Evolutionary conservation across 2,888 invertebrate genomes (phyloP).

Genomic region (Plagodis pulveraria): DNA sequence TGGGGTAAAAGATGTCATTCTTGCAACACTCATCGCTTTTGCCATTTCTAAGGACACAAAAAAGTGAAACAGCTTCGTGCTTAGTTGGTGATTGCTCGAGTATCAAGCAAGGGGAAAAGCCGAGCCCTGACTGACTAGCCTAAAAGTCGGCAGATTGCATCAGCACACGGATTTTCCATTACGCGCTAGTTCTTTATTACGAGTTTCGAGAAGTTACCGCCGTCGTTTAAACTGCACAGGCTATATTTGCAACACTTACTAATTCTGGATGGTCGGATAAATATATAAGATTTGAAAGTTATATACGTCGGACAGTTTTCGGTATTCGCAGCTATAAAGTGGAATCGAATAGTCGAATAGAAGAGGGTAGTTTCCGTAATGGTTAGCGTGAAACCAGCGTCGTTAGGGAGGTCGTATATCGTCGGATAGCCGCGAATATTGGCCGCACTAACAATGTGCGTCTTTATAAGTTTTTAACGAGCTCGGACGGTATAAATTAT

Average conservation of each 20-base stretch:
- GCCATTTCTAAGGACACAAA: not conserved
- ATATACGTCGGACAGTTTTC: conserved; percentile 26
- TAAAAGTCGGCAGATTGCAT: conserved; percentile 81
- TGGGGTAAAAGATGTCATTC: too few species aligned
- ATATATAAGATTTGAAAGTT: conserved; percentile 21
- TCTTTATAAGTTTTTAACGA: conserved; percentile 86
- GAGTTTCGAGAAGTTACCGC: conserved; percentile 46
- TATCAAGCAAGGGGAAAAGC: conserved; percentile 74
- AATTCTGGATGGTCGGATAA: conserved; percentile 23
- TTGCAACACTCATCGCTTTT: not conserved
- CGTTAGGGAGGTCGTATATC: conserved; percentile 78
- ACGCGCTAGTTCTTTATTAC: conserved; percentile 62
- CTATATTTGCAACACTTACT: conserved; percentile 19
- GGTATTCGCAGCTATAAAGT: conserved; percentile 37
- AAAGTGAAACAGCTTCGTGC: conserved; percentile 48
- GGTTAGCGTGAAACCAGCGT: conserved; percentile 56
- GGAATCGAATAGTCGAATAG: conserved; percentile 48
- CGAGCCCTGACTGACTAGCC: conserved; percentile 63
- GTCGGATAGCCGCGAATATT: conserved; percentile 79
- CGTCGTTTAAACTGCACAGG: conserved; percentile 40
- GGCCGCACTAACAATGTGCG: conserved; percentile 84
- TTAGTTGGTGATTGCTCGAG: conserved; percentile 63
- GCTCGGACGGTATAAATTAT: conserved; percentile 84
- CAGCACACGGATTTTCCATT: conserved; percentile 82
- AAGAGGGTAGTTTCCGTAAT: conserved; percentile 62